Evolutionary conservation across 37 sponge, comb jelly and placozoan genomes (phyloP).

Genomic region (Trichoplax adhaerens): DNA sequence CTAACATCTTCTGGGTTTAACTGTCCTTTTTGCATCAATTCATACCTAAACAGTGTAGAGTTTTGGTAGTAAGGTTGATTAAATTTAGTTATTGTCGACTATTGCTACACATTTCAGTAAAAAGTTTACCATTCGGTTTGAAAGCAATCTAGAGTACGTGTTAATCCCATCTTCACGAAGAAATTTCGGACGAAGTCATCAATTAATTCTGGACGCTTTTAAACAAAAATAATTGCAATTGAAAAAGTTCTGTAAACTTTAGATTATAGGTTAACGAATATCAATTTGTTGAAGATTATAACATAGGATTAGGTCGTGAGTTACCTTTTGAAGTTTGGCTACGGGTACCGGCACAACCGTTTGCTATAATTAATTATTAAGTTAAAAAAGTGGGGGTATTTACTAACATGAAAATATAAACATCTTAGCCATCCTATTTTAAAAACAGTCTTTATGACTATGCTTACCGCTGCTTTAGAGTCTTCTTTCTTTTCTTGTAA

Average conservation of each 20-base stretch:
- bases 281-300: too few species aligned
- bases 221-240: background rate
- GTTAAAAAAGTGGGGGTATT: too few species aligned
- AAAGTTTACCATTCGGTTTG: constrained; percentile 59
- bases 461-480: too few species aligned
- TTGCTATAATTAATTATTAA: too few species aligned
- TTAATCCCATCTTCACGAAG: constrained; percentile 50
- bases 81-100: too few species aligned
- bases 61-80: too few species aligned
- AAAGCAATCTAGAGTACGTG: constrained; percentile 52
- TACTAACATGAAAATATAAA: too few species aligned
- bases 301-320: too few species aligned
- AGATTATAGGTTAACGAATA: background rate
- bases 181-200: constrained; percentile 95
- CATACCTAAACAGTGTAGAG: constrained; percentile 25
- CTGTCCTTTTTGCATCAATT: constrained; percentile 10
- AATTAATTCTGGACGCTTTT: constrained; percentile 45
- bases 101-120: too few species aligned
- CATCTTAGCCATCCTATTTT: too few species aligned
- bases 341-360: too few species aligned
- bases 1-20: constrained; percentile 12
- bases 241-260: background rate
- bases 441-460: background rate
- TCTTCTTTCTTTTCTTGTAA: background rate
- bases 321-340: too few species aligned